Evolutionary conservation across 2,797 vertebrate species (phyloP), one percentile per base, ranked within the genome.

Genomic region (Rhinogobio ventralis): DNA sequence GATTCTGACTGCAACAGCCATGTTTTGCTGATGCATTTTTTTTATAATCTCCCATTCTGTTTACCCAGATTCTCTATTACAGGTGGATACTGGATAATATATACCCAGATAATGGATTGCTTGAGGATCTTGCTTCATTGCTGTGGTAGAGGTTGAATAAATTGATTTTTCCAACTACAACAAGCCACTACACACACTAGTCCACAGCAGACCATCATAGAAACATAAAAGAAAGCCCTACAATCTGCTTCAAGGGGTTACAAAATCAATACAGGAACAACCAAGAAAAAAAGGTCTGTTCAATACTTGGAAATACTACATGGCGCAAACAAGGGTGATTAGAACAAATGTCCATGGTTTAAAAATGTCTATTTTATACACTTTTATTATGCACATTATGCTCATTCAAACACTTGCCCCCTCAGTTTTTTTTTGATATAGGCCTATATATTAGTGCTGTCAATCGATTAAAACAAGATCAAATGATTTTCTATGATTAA

Each of bases 181-280:
- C 64, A 86, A 81, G 75, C 57, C n/a, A 80, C 66, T 83, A 49
- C 49, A 60, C 64, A 67, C 11, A 67, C 15, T n/a, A 9, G 60
- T 69, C 57, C 42, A 45, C 64, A 67, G 30, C 20, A 69, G 83
- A 60, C 28, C 46, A 79, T 82, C 79, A 53, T 36, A 49, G 66
- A n/a, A 71, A 79, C 79, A 83, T 86, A 73, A 64, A 82, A 62
- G 23, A 46, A 82, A 51, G 19, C 25, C 15, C 11, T 4, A 2
- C 17, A 19, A 64, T 49, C 51, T 69, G 75, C 49, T 60, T 33
- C 33, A 55, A 83, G 69, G 66, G 67, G 46, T 62, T 75, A 62
- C 11, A 72, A 85, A 75, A 82, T 72, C 53, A 80, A 72, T 79
- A 74, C 0, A 68, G 19, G 11, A 64, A 74, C 57, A 28, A 62